These are phyloP conservation scores for Eupithecia pulchellata DNA, from an alignment of 2,888 invertebrate species.

Conservation along the genomic window DNA sequence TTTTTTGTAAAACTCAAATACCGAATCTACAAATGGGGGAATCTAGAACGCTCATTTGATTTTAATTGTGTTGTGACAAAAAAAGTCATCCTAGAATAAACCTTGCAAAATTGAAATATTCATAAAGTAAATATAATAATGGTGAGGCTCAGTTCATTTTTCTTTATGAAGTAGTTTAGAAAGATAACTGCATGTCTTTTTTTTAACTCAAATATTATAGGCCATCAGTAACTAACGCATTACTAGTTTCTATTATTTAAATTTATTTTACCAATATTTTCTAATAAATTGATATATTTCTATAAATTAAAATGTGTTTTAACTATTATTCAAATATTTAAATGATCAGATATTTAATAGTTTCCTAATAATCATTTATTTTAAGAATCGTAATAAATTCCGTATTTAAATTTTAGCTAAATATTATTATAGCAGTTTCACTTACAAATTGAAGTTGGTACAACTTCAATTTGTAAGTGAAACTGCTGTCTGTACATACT, in stretches of 20 bases:
- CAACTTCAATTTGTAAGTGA: neutral
- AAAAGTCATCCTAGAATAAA: too few relatives aligned
- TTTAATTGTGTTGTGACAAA: neutral
- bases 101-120: too few relatives aligned
- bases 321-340: neutral
- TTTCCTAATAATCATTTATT: neutral
- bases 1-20: neutral
- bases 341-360: neutral
- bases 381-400: neutral
- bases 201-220: too few relatives aligned
- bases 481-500: constrained; percentile 41
- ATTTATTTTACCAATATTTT: too few relatives aligned
- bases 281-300: too few relatives aligned
- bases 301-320: neutral
- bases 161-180: too few relatives aligned
- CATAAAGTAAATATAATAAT: too few relatives aligned
- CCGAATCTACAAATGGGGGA: neutral
- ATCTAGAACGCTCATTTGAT: neutral
- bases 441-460: neutral
- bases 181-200: too few relatives aligned
- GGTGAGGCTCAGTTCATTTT: too few relatives aligned
- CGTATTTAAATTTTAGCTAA: neutral
- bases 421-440: constrained; percentile 23
- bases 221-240: too few relatives aligned
- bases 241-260: too few relatives aligned